phyloP scores from a whole-genome alignment of 1,140 invertebrate genomes.

The Drosophila insularis region DNA sequence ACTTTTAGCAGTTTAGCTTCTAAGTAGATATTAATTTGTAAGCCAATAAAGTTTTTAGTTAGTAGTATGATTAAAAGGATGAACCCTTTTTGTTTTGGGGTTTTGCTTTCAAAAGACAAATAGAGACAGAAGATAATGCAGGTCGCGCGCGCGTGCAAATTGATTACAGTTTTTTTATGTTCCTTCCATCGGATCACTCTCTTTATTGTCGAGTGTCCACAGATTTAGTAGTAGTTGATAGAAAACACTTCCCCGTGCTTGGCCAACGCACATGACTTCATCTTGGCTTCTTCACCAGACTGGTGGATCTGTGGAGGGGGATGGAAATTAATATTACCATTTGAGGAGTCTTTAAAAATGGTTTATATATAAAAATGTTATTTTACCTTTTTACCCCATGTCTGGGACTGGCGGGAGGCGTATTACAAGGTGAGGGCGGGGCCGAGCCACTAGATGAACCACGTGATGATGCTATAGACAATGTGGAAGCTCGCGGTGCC shows the following conservation, averaged over 20 bases:
- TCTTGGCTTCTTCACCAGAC: slow-evolving; percentile 72
- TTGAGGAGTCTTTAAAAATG: too few species aligned
- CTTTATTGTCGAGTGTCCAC: not conserved
- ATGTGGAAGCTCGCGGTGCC: slow-evolving; percentile 68
- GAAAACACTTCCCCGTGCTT: not conserved
- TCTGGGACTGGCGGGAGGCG: slow-evolving; percentile 85
- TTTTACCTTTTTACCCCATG: slow-evolving; percentile 75
- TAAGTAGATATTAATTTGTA: slow-evolving; percentile 4
- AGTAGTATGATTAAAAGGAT: slow-evolving; percentile 32
- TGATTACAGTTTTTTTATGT: slow-evolving; percentile 8
- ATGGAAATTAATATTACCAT: not conserved
- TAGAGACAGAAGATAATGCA: slow-evolving; percentile 16
- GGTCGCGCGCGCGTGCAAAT: slow-evolving; percentile 31
- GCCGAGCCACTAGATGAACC: slow-evolving; percentile 83
- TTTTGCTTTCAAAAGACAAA: not conserved
- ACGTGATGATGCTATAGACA: slow-evolving; percentile 67
- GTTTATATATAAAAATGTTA: too few species aligned
- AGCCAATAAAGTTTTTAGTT: slow-evolving; percentile 28
- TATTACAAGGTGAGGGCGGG: slow-evolving; percentile 84
- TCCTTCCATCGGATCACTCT: too few species aligned
- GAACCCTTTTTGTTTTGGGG: not conserved
- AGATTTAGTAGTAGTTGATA: not conserved
- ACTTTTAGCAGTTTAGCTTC: slow-evolving; percentile 42
- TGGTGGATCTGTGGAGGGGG: slow-evolving; percentile 55
- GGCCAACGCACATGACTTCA: slow-evolving; percentile 41